A percentile compares a stretch with the other conserved stretches of the same genome.
These are phyloP conservation scores for Orientallactaga sibirica DNA, from an alignment of 2,797 vertebrate species.

Conservation along the genomic window DNA sequence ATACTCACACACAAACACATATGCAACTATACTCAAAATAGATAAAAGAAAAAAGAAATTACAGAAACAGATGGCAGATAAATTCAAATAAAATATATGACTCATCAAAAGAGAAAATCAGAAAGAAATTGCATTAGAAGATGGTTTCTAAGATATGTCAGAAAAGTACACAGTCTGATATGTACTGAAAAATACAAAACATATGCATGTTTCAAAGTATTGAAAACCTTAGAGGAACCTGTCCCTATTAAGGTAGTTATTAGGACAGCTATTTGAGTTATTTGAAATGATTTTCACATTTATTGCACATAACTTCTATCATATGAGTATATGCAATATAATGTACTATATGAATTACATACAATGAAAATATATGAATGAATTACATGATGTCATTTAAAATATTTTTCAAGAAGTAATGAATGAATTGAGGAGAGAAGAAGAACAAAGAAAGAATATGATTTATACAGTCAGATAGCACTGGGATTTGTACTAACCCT, in stretches of 20 bases:
- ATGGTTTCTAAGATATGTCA: conserved; percentile 27
- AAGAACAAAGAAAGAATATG: neutral
- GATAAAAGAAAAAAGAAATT: conserved; percentile 15
- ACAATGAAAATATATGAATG: neutral
- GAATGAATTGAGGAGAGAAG: neutral
- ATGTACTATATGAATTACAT: neutral
- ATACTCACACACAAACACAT: too few relatives aligned
- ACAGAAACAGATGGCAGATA: neutral
- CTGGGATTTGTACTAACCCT: conserved; percentile 1
- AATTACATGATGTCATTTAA: neutral
- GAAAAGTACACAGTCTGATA: neutral
- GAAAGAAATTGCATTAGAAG: neutral
- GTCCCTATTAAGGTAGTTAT: neutral
- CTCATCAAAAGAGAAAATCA: neutral
- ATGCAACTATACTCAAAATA: too few relatives aligned
- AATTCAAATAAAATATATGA: conserved; percentile 8
- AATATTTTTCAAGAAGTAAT: conserved; percentile 23
- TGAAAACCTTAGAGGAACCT: neutral
- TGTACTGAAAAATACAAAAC: neutral
- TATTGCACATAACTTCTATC: neutral
- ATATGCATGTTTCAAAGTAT: neutral
- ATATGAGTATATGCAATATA: neutral
- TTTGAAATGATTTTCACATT: neutral
- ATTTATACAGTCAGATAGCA: neutral
- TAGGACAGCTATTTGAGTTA: neutral